These are phyloP conservation scores for Oncorhynchus clarkii DNA, from an alignment of 2,113 vertebrate species.

Conservation along the genomic window DNA sequence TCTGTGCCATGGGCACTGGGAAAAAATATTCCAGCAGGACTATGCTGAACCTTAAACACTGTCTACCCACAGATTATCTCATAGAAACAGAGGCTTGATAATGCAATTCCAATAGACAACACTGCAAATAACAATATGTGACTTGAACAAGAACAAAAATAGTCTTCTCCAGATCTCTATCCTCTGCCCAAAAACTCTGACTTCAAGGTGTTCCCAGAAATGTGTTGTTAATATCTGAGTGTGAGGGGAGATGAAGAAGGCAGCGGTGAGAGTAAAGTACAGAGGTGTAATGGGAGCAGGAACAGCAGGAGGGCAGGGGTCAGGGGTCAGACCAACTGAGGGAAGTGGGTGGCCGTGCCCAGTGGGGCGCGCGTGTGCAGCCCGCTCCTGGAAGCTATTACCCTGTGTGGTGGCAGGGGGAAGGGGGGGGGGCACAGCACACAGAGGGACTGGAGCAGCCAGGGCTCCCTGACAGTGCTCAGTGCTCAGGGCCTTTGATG, in stretches of 20 bases:
- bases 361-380: conserved; percentile 35
- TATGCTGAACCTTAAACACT: conserved; percentile 49
- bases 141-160: conserved; percentile 54
- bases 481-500: background rate
- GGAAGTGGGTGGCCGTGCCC: conserved; percentile 27
- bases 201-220: conserved; percentile 28
- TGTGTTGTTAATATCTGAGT: too few relatives aligned
- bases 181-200: conserved; percentile 14
- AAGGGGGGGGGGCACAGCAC: too few relatives aligned
- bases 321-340: conserved; percentile 37
- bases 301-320: background rate
- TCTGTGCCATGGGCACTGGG: conserved; percentile 3
- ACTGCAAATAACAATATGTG: conserved; percentile 49
- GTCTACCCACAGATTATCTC: conserved; percentile 59
- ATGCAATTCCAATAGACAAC: conserved; percentile 47
- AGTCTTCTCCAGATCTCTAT: conserved; percentile 50
- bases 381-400: background rate
- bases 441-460: background rate
- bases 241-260: too few relatives aligned
- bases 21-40: conserved; percentile 38
- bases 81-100: conserved; percentile 59
- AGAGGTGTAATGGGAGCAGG: conserved; percentile 20
- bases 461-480: conserved; percentile 7
- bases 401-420: background rate
- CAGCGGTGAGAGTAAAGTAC: conserved; percentile 42